phyloP scores from a whole-genome alignment of 2,113 vertebrate species.

The Percina caprodes region DNA sequence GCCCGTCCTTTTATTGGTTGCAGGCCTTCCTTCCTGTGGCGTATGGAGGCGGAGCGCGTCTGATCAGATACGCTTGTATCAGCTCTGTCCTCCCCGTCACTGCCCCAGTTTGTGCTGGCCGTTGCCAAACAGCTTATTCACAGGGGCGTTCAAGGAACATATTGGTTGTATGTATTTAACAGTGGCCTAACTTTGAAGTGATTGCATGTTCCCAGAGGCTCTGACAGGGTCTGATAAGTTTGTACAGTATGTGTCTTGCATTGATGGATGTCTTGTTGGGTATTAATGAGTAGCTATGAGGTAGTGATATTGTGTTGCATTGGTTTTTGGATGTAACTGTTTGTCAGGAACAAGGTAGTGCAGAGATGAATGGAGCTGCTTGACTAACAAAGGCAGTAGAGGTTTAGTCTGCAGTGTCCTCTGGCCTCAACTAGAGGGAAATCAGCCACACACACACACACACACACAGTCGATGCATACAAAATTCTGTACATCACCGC shows the following conservation, averaged over 20 bases:
- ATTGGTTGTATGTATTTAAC: constrained; percentile 25
- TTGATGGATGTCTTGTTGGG: neutral
- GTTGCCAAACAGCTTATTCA: neutral
- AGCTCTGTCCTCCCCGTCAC: constrained; percentile 42
- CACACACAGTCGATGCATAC: neutral
- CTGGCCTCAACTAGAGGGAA: constrained; percentile 19
- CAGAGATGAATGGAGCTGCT: constrained; percentile 22
- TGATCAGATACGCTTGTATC: constrained; percentile 55
- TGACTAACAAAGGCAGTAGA: constrained; percentile 33
- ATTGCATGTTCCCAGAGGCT: neutral
- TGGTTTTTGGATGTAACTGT: neutral
- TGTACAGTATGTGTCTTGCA: neutral
- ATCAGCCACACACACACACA: constrained; percentile 1
- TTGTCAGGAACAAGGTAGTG: neutral
- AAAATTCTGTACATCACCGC: neutral
- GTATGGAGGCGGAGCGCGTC: constrained; percentile 19
- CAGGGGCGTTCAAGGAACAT: constrained; percentile 1
- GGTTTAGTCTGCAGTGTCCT: constrained; percentile 64
- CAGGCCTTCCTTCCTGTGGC: constrained; percentile 37
- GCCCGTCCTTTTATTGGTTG: constrained; percentile 65
- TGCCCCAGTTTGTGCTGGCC: constrained; percentile 34
- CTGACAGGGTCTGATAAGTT: neutral
- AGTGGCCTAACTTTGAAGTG: neutral
- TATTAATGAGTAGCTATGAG: neutral
- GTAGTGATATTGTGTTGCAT: neutral